phyloP scores from a whole-genome alignment of 1,140 invertebrate genomes.

The Cotesia glomerata region DNA sequence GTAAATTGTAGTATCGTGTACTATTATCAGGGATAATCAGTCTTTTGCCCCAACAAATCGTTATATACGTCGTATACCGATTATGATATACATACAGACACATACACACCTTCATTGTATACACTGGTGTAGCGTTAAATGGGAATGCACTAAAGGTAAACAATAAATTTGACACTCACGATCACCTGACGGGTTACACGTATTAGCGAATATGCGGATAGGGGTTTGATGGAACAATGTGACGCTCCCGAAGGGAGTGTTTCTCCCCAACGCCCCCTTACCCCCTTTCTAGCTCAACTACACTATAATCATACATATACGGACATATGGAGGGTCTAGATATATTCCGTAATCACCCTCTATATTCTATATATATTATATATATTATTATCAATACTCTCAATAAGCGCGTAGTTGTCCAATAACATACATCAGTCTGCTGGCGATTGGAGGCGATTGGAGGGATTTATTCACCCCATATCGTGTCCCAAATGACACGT shows the following conservation, averaged over 20 bases:
- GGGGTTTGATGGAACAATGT: conserved; percentile 18
- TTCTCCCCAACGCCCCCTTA: not conserved
- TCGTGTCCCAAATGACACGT: not conserved
- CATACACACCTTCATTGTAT: not conserved
- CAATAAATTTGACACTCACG: conserved; percentile 30
- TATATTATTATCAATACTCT: not conserved
- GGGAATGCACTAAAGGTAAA: conserved; percentile 24
- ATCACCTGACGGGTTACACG: conserved; percentile 25
- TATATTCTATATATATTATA: too few species aligned
- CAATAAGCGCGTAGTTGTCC: not conserved
- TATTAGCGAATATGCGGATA: not conserved
- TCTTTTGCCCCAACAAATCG: too few species aligned
- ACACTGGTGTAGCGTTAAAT: too few species aligned
- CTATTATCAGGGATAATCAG: not conserved
- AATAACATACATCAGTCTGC: not conserved
- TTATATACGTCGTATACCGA: too few species aligned
- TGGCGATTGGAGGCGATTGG: not conserved
- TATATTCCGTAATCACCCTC: not conserved
- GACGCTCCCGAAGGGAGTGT: conserved; percentile 26
- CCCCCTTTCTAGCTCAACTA: not conserved
- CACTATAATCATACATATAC: not conserved
- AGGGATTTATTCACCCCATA: not conserved
- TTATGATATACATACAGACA: not conserved
- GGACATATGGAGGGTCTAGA: not conserved
- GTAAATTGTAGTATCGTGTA: too few species aligned